These are phyloP conservation scores for Tichodroma muraria DNA, from an alignment of 2,113 vertebrate species.

Conservation along the genomic window DNA sequence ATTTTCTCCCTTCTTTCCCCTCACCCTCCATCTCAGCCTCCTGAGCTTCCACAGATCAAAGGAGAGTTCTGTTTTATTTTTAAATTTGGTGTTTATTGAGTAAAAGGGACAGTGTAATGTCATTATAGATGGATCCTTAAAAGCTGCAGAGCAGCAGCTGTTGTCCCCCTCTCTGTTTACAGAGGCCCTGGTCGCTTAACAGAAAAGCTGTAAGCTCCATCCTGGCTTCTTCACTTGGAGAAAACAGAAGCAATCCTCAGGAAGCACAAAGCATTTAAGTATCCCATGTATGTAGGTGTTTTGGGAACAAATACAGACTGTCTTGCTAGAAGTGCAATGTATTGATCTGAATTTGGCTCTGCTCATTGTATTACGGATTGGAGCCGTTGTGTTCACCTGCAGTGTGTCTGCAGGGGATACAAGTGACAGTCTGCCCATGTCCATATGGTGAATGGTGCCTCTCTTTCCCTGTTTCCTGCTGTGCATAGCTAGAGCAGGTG, in stretches of 20 bases:
- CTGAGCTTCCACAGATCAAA: slow-evolving; percentile 12
- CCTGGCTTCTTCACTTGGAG: neutral
- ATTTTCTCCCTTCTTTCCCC: neutral
- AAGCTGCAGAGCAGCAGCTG: neutral
- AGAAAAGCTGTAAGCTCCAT: neutral
- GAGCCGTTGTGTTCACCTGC: neutral
- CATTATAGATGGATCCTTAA: slow-evolving; percentile 3
- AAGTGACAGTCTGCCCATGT: neutral
- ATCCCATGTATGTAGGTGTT: fast-evolving
- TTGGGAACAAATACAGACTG: neutral
- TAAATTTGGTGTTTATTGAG: slow-evolving; percentile 2
- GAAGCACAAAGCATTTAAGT: neutral
- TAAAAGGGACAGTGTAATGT: neutral
- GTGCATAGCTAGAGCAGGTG: neutral
- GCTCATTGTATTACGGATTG: fast-evolving
- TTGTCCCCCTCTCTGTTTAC: neutral
- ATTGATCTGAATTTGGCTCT: neutral
- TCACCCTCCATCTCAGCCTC: neutral
- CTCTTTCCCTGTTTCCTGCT: neutral
- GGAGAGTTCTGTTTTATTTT: slow-evolving; percentile 20
- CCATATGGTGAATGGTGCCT: neutral
- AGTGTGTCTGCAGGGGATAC: neutral
- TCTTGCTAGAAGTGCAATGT: neutral
- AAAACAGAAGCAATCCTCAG: neutral
- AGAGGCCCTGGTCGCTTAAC: neutral